phyloP scores from a whole-genome alignment of 2,113 vertebrate species.

The Nansenia antarctica region DNA sequence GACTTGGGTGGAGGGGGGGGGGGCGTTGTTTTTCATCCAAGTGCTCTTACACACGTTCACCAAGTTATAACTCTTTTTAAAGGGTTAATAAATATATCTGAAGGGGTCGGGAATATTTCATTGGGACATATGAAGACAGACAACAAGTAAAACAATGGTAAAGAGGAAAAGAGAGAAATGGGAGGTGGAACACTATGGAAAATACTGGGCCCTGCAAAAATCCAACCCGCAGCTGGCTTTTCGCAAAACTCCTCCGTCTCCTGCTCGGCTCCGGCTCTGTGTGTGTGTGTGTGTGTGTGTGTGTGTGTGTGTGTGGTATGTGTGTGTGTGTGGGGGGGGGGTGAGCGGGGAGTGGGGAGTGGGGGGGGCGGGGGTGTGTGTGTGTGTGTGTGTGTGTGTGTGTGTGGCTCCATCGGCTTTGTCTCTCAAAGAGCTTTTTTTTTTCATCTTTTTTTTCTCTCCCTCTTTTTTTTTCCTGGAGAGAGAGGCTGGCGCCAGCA shows the following conservation, averaged over 20 bases:
- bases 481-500: slow-evolving; percentile 95
- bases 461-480: slow-evolving; percentile 80
- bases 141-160: slow-evolving; percentile 27
- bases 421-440: slow-evolving; percentile 78
- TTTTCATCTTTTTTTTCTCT: slow-evolving; percentile 26
- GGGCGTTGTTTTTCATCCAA: background rate
- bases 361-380: too few relatives aligned
- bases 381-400: slow-evolving; percentile 40
- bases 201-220: slow-evolving; percentile 48
- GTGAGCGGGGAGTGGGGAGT: too few relatives aligned
- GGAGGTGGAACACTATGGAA: slow-evolving; percentile 23
- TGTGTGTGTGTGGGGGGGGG: too few relatives aligned
- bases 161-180: slow-evolving; percentile 13
- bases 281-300: slow-evolving; percentile 18
- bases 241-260: slow-evolving; percentile 50
- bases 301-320: slow-evolving; percentile 17
- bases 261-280: slow-evolving; percentile 46
- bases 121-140: slow-evolving; percentile 47
- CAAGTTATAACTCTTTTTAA: slow-evolving; percentile 38
- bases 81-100: slow-evolving; percentile 37
- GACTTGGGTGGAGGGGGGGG: slow-evolving; percentile 4
- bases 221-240: slow-evolving; percentile 56
- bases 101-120: slow-evolving; percentile 35
- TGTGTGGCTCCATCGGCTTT: slow-evolving; percentile 76
- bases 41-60: slow-evolving; percentile 19